Evolutionary conservation across 2,797 vertebrate genomes (phyloP), one percentile per base, ranked within the genome.

Genomic region (Gymnothorax javanicus): DNA sequence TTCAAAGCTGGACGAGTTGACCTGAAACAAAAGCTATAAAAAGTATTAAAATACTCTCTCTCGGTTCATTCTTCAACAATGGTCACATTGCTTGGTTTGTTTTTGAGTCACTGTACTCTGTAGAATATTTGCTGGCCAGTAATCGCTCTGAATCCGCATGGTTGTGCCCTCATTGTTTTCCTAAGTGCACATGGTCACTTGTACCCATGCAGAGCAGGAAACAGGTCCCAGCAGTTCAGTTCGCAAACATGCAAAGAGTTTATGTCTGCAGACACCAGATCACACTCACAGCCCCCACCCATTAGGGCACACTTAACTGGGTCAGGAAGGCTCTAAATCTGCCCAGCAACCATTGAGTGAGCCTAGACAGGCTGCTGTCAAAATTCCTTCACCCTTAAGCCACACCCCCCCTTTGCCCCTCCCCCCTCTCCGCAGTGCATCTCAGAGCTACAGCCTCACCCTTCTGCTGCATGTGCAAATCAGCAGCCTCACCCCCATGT

Each of bases 241-340:
- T 43, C n/a, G 50, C 20, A 56, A 52, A 81, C 52, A 23, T 50
- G 77, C 50, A 81, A 52, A 81, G 7, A 81, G 77, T 56, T 52
- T 56, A 7, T n/a, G 50, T 81, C 77, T 81, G 7, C 7, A 81
- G 77, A 56, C 50, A 56, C 20, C 50, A 81, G 77, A 23, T 9
- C 77, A 17, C 50, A n/a, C 52, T 17, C 77, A 54, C 52, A 56
- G 20, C 77, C 77, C 77, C 71, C 77, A 56, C 52, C 77, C 77
- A 81, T 81, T 81, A 81, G 20, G 77, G 77, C 52, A 81, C 56
- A 81, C 52, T 81, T 81, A 81, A 81, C 50, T 56, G 77, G 50
- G 25, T 56, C 77, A 81, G 77, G 56, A 81, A 81, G 77, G 15
- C 77, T 81, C 50, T 56, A 81, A 81, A 81, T 81, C 77, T 81